Conservation (phyloP, 2,113 vertebrate genomes). For the Colistium nudipinnis region DNA sequence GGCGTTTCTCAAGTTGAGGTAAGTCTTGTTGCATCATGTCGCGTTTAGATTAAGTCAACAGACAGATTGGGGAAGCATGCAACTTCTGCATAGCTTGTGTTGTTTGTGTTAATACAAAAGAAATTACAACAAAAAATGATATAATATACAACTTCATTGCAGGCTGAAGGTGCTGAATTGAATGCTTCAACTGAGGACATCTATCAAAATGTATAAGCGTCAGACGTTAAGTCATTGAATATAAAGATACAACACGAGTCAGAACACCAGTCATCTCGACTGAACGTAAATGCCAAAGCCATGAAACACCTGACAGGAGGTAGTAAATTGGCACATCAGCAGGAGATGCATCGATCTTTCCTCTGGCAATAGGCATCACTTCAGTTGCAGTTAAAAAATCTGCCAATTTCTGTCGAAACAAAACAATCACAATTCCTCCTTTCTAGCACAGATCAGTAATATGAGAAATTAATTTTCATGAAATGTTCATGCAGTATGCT, state of each 20-base stretch:
- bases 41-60: conserved; percentile 8
- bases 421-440: too few species aligned
- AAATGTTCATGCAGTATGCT: too few species aligned
- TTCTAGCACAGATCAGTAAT: too few species aligned
- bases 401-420: too few species aligned
- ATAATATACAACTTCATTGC: conserved; percentile 2
- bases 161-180: conserved; percentile 27
- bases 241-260: too few species aligned
- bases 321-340: conserved; percentile 2
- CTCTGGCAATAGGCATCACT: too few species aligned
- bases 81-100: background rate
- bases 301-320: background rate
- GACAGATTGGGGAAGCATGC: conserved; percentile 5
- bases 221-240: too few species aligned
- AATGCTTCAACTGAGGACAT: conserved; percentile 59
- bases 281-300: background rate
- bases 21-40: conserved; percentile 39
- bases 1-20: conserved; percentile 35
- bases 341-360: background rate
- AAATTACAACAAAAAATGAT: too few species aligned
- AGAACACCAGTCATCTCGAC: background rate
- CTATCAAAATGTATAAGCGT: conserved; percentile 73
- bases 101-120: background rate
- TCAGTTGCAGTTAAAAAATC: too few species aligned
- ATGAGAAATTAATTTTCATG: too few species aligned